phyloP scores from a whole-genome alignment of 2,797 vertebrate species.

The Chanos chanos region DNA sequence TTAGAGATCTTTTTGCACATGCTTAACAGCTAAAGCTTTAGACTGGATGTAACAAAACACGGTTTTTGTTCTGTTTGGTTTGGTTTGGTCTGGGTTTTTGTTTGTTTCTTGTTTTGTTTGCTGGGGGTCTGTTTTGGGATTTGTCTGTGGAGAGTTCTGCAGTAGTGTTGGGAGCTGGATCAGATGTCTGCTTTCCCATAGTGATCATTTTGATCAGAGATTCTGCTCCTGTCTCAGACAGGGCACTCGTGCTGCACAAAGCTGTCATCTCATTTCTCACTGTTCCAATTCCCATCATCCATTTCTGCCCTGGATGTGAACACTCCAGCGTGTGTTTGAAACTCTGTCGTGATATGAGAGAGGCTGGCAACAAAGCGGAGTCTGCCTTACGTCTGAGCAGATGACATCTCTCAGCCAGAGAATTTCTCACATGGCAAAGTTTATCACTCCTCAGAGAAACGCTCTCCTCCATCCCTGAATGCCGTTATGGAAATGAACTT shows the following conservation, averaged over 20 bases:
- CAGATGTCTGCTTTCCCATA: too few relatives aligned
- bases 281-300: slow-evolving; percentile 9
- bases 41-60: too few relatives aligned
- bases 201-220: neutral
- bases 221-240: neutral
- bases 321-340: neutral
- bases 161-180: too few relatives aligned
- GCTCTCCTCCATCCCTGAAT: slow-evolving; percentile 6
- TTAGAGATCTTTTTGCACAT: too few relatives aligned
- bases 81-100: too few relatives aligned
- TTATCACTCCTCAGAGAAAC: neutral
- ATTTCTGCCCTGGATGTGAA: slow-evolving; percentile 5
- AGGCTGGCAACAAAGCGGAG: neutral
- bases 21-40: too few relatives aligned
- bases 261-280: neutral
- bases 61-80: too few relatives aligned
- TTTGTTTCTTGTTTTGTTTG: too few relatives aligned
- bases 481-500: neutral
- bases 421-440: neutral
- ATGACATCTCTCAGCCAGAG: neutral
- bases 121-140: too few relatives aligned
- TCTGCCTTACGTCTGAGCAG: slow-evolving; percentile 21
- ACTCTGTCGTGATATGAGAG: neutral
- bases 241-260: neutral
- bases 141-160: too few relatives aligned